Conservation (phyloP, 35 echinoderm and acorn worm species). For the Apostichopus parvimensis region DNA sequence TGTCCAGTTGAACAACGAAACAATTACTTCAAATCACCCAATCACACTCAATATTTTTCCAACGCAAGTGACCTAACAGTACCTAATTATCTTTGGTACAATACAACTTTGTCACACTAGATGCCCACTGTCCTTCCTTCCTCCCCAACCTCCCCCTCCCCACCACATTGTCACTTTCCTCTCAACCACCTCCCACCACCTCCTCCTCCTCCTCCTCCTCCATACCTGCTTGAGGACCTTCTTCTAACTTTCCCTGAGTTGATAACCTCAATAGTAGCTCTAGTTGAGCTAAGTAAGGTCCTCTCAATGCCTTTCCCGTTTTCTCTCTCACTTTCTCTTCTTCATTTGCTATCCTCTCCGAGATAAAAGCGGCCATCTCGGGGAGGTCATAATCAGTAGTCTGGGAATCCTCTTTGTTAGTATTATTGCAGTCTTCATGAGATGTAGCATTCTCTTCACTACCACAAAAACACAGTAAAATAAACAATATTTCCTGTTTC, state of each 20-base stretch:
- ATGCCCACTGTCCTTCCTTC: no score
- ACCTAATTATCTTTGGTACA: no score
- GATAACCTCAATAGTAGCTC: constrained; percentile 66
- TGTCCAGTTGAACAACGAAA: no score
- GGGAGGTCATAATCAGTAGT: background rate
- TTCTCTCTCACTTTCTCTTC: constrained; percentile 36
- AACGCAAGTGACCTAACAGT: no score
- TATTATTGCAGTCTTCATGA: background rate
- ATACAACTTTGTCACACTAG: no score
- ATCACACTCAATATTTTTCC: no score
- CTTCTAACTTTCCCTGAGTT: constrained; percentile 47
- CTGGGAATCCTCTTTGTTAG: background rate
- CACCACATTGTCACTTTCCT: no score
- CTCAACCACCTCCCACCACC: no score
- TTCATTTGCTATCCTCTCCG: constrained; percentile 52
- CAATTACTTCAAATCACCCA: no score
- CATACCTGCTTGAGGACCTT: constrained; percentile 42
- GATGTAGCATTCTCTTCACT: background rate
- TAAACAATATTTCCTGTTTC: no score
- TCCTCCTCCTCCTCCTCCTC: no score
- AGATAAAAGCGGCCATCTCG: constrained; percentile 64
- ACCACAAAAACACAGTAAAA: background rate
- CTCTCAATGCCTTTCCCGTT: constrained; percentile 51
- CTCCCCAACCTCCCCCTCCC: no score
- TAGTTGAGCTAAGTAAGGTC: constrained; percentile 70